Evolutionary conservation across 35 echinoderm and acorn worm species (phyloP), one percentile per base, ranked within the genome.

Genomic region (Heliocidaris tuberculata): DNA sequence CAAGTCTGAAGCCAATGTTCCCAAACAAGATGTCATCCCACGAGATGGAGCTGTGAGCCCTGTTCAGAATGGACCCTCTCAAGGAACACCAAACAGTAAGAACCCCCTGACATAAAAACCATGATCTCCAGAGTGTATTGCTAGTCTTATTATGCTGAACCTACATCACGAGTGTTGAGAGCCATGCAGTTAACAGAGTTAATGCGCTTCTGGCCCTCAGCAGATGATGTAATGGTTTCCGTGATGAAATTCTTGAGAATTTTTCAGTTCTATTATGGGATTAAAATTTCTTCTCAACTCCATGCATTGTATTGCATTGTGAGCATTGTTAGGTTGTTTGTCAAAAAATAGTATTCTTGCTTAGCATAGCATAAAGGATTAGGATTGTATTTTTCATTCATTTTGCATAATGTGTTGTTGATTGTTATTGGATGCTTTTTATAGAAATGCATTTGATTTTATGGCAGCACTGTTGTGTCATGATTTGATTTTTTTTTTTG

Each of bases 21-120:
- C 96, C 0, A 95, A 59, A 29, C 94, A 93, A 71, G 96, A 95
- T 92, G 92, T 92, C 3, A 97, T 97, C 13, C 96, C 96, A 12
- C 78, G 96, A 90, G 96, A 97, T 95, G 96, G 94, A 13, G 95
- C 91, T 1, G 86, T 70, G 3, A 89, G 60, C 50, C 95, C 88
- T 31, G 31, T 32, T 13, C 31, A 90, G 52, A 52, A 52, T 86
- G 86, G 86, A n/a, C 78, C 56, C 17, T 50, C 86, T 71, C 31
- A 95, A 30, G 85, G 7, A 30, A 31, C 49, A 27, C 9, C 30
- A 0, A 78, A 78, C 65, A 78, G 65, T 78, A 78, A n/a, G 65
- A 78, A 78, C 27, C 21, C 8, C 65, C 0, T 27, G 65, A n/a
- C 7, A 56, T 56, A 56, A 56, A 10, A 56, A 56, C 15, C 10